Percentiles rank a stretch among this genome's conserved stretches.
Conservation (phyloP, 2,797 vertebrate species). For the Acanthis flammea region DNA sequence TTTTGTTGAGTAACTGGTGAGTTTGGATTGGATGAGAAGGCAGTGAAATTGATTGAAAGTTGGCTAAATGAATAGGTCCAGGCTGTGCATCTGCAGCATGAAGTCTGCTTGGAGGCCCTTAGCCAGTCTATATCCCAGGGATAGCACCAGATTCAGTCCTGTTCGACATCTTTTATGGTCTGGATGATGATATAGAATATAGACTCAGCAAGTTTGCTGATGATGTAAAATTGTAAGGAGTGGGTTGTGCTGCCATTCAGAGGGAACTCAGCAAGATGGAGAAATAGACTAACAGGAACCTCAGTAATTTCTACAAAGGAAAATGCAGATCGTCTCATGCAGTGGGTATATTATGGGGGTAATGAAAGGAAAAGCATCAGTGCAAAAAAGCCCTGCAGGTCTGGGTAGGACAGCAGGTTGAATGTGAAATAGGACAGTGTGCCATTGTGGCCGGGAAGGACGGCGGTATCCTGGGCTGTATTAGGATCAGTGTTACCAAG, state of each 20-base stretch:
- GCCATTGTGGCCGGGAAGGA: background rate
- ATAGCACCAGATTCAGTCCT: fast-evolving
- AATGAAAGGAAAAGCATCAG: background rate
- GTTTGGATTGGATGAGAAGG: background rate
- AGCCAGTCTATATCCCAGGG: background rate
- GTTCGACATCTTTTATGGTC: background rate
- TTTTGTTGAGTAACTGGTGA: background rate
- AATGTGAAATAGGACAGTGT: background rate
- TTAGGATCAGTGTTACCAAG: background rate
- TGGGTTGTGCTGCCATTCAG: background rate
- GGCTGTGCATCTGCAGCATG: background rate
- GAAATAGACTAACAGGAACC: background rate
- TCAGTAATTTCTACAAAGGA: background rate
- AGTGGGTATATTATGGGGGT: fast-evolving
- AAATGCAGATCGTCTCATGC: background rate
- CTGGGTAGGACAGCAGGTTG: background rate
- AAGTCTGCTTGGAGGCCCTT: background rate
- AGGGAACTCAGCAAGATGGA: background rate
- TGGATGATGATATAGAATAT: background rate
- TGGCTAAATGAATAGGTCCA: background rate
- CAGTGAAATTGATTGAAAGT: background rate
- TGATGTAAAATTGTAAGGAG: background rate
- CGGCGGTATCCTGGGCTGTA: background rate
- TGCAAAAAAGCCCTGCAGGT: background rate
- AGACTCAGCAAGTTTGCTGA: background rate